phyloP scores from a whole-genome alignment of 2,113 vertebrate genomes.

The Perognathus longimembris region DNA sequence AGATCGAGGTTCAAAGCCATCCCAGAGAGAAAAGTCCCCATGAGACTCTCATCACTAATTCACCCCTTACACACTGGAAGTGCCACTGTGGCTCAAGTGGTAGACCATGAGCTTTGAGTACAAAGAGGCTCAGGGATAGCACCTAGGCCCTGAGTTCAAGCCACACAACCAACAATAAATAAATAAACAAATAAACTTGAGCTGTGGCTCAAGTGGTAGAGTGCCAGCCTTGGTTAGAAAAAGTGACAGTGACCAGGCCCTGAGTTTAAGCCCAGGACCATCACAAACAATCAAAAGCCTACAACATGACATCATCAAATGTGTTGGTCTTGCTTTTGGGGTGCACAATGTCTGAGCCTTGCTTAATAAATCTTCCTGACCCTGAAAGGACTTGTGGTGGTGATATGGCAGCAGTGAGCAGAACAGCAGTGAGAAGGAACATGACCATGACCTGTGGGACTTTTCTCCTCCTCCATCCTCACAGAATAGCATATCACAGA shows the following conservation, averaged over 20 bases:
- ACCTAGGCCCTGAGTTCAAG: too few species aligned
- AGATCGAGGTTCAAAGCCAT: too few species aligned
- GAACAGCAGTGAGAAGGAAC: background rate
- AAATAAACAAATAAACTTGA: too few species aligned
- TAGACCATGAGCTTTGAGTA: too few species aligned
- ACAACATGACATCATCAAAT: background rate
- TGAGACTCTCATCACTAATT: too few species aligned
- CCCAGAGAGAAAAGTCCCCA: too few species aligned
- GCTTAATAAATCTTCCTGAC: background rate
- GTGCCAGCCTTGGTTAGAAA: background rate
- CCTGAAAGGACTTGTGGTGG: background rate
- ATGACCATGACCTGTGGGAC: background rate
- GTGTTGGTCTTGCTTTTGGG: background rate
- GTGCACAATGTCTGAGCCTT: background rate
- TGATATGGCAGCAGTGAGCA: background rate
- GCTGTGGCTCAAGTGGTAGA: too few species aligned
- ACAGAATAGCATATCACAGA: background rate
- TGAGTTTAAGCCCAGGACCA: too few species aligned
- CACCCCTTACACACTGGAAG: too few species aligned
- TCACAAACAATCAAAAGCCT: background rate
- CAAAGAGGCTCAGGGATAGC: too few species aligned
- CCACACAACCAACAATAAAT: too few species aligned
- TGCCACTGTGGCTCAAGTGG: too few species aligned
- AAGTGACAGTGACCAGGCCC: background rate
- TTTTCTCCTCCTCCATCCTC: background rate